Base-by-base conservation (phyloP, 2,797 vertebrate species). In the Pyrocephalus nanus region DNA sequence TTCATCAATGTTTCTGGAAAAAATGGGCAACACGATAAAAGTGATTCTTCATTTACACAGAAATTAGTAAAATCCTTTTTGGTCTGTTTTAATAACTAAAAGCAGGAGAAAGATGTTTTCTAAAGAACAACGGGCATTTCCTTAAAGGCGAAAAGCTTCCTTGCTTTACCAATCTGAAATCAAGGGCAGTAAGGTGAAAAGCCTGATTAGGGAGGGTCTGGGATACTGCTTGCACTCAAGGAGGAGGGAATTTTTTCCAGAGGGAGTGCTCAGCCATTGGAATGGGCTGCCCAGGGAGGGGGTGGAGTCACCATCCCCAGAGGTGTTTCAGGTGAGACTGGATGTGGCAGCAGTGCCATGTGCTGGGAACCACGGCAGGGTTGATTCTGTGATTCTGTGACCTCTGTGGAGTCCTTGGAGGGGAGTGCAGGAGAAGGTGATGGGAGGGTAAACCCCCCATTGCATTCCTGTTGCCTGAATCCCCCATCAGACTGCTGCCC, bases 321-420 rank as follows among this genome's bases (percentile, higher is more conserved):
- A 50, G 26, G 48, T 50, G 26, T 27, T 50, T 27, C 7, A 50
- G 48, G 14, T 27, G 25, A 27, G 15, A 16, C 26, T 50, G 48
- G 48, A 27, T 27, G 26, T 50, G 48, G 48, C 48, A 50, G 27
- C 48, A 50, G 26, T 50, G 48, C 26, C 48, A 50, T 50, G 48
- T 25, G 15, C 15, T 50, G 48, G 48, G 48, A 50, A 50, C 48
- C 48, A 50, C 26, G 3, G 26, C 15, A 15, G 48, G 48, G 25
- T 16, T 50, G 47, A 48, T 48, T 25, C 47, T 13, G 7, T 48
- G 45, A 25, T 48, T 48, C 23, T 2, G 1, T 9, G 58, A 51
- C 40, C 36, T 27, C 20, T 64, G 18, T 1, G 1, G 30, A 79
- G 67, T n/a, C 3, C 0, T 6, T 23, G 32, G 0, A 66, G 15